Conservation (phyloP, 1,140 invertebrate genomes). For the Drosophila biarmipes region DNA sequence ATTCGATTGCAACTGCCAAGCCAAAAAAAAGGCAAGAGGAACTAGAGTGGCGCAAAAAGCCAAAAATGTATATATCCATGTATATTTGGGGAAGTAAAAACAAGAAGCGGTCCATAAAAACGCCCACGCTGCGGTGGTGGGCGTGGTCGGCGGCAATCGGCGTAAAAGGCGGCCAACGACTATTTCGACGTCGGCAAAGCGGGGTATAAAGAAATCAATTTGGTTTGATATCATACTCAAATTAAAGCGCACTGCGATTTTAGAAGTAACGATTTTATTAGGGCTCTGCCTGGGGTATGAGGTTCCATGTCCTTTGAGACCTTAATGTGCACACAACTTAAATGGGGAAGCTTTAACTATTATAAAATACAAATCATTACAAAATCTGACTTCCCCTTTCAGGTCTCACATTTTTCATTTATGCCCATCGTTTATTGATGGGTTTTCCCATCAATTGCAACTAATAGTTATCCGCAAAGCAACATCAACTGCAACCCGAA, state of each 20-base stretch:
- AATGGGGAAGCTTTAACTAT: background rate
- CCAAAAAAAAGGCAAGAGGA: slow-evolving; percentile 17
- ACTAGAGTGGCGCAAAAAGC: slow-evolving; percentile 13
- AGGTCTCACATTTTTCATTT: slow-evolving; percentile 6
- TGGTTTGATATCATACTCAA: slow-evolving; percentile 49
- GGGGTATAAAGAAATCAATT: slow-evolving; percentile 47
- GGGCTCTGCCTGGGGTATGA: background rate
- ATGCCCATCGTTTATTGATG: slow-evolving; percentile 20
- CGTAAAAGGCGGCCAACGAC: slow-evolving; percentile 40
- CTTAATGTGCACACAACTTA: too few relatives aligned
- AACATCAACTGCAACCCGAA: slow-evolving; percentile 25
- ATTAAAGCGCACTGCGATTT: slow-evolving; percentile 39
- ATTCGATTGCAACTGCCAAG: slow-evolving; percentile 43
- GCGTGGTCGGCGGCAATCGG: slow-evolving; percentile 43
- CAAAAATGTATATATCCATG: slow-evolving; percentile 12
- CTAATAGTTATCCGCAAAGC: slow-evolving; percentile 19
- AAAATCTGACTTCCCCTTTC: background rate
- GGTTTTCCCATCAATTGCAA: slow-evolving; percentile 18
- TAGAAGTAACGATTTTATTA: slow-evolving; percentile 21
- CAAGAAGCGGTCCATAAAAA: slow-evolving; percentile 46
- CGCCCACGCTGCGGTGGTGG: slow-evolving; percentile 27
- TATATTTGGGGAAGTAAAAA: slow-evolving; percentile 39
- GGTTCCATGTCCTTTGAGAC: background rate
- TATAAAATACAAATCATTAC: background rate
- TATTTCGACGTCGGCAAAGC: slow-evolving; percentile 12